Percentiles rank a stretch among this genome's conserved stretches.
Conservation (phyloP, 2,888 invertebrate species). For the Standfussiana lucernea region DNA sequence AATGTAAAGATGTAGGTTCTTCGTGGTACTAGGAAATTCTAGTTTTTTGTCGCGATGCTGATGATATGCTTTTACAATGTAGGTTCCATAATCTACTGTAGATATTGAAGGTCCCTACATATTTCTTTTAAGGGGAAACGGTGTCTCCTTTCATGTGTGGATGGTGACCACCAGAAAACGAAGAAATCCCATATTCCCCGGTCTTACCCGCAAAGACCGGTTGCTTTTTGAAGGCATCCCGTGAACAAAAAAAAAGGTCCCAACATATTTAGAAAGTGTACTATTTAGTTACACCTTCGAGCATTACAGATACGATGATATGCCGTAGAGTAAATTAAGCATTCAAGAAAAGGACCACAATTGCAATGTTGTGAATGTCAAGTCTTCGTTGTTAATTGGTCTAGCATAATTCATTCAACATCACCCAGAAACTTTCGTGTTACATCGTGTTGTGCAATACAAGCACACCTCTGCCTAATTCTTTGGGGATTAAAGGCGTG, state of each 20-base stretch:
- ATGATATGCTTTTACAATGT: not conserved
- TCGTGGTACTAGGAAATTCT: not conserved
- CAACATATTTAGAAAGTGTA: not conserved
- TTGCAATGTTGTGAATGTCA: not conserved
- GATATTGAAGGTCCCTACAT: not conserved
- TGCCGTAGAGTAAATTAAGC: not conserved
- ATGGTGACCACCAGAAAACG: no score
- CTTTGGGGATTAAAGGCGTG: not conserved
- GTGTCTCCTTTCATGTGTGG: not conserved
- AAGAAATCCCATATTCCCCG: not conserved
- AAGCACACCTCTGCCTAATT: not conserved
- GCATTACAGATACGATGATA: not conserved
- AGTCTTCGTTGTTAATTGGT: not conserved
- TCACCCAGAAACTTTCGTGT: not conserved
- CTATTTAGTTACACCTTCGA: not conserved
- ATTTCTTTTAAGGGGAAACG: no score
- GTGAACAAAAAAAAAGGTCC: not conserved
- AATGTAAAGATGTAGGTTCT: constrained; percentile 26
- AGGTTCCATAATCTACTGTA: not conserved
- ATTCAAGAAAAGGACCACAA: not conserved
- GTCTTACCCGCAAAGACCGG: not conserved
- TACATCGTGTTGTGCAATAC: not conserved
- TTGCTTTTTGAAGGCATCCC: not conserved
- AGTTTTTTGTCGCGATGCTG: not conserved
- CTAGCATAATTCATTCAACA: not conserved